Base-by-base conservation (phyloP, 2,797 vertebrate genomes). In the Pelodytes ibericus region DNA sequence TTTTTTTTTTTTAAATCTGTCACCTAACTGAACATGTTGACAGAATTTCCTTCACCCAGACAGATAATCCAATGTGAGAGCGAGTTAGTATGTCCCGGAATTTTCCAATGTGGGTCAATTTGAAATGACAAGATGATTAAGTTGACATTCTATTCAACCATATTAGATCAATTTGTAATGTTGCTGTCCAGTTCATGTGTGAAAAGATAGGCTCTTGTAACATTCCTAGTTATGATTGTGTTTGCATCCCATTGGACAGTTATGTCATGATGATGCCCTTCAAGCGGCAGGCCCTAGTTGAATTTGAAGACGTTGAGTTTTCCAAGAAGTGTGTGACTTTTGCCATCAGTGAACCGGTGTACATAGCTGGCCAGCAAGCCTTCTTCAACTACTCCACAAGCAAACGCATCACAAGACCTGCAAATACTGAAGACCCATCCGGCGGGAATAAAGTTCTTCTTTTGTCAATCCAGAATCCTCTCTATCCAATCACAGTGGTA, bases 191-290 rank as follows among this genome's bases (percentile, higher is more conserved):
- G 31, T 51, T 51, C 0, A 33, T 49, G 51, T 53, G 20, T 65
- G 33, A 36, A 36, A 36, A 6, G n/a, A n/a, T n/a, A n/a, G n/a
- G 33, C 11, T 36, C 33, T 11, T 36, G 11, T 36, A 36, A 5
- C 11, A 36, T 11, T 36, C 11, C 33, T 36, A 36, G 11, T 36
- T 11, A 11, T 36, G 33, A 6, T 5, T 36, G 33, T 11, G 33
- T 36, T 58, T 60, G 10, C 8, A 30, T 60, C 3, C 22, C 18
- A 10, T 18, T n/a, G n/a, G 44, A 57, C 88, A 99, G 97, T 84
- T 99, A 99, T 29, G 97, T 99, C 83, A 98, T 98, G 96, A 99
- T 99, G 96, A 98, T 99, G 96, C 96, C 97, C 0, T 98, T 98
- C 86, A 99, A 99, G 83, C 93, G 96, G 3, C 97, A 99, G 87